Base-by-base conservation (phyloP, 2,797 vertebrate genomes). In the Hybognathus amarus region DNA sequence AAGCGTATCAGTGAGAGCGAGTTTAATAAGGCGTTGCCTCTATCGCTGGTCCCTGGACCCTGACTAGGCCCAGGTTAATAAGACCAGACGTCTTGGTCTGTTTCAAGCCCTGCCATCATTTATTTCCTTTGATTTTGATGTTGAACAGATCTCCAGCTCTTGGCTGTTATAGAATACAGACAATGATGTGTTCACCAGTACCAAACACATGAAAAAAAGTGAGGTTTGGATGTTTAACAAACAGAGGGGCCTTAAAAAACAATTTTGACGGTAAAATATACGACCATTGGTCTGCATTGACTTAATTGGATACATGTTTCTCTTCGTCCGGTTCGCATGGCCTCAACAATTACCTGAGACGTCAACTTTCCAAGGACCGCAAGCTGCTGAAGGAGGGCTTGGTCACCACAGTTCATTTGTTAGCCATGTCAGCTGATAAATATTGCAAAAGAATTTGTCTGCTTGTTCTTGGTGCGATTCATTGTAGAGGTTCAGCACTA, bases 41-140 rank as follows among this genome's bases (percentile, higher is more conserved):
- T 91, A 85, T 90, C 83, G 74, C 87, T 89, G 82, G 77, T 85
- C 85, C 85, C 52, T 82, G 87, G 83, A 87, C 86, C 89, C 88
- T 82, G 69, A 88, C 85, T 86, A 87, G 84, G 33, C 33, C 79
- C 89, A 89, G 87, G 91, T 91, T 92, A 93, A 94, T 89, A 86
- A 74, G 88, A 92, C 87, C 87, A 86, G 94, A 92, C 92, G 52
- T 73, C 67, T 87, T 52, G 87, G 89, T 89, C 87, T 42, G 75
- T 90, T 91, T 92, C 89, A 89, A 88, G 87, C 91, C 87, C 85
- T 87, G 87, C 88, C 87, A 87, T 90, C 90, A 93, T 92, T 91
- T 81, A 89, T 92, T 93, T 93, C 91, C 92, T 94, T 93, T 91
- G 90, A 92, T 93, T 83, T 70, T 83, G 93, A 91, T 70, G 91